Percentiles rank a stretch among this genome's conserved stretches.
phyloP scores from a whole-genome alignment of 2,888 invertebrate genomes.

The Caenorhabditis sp. region DNA sequence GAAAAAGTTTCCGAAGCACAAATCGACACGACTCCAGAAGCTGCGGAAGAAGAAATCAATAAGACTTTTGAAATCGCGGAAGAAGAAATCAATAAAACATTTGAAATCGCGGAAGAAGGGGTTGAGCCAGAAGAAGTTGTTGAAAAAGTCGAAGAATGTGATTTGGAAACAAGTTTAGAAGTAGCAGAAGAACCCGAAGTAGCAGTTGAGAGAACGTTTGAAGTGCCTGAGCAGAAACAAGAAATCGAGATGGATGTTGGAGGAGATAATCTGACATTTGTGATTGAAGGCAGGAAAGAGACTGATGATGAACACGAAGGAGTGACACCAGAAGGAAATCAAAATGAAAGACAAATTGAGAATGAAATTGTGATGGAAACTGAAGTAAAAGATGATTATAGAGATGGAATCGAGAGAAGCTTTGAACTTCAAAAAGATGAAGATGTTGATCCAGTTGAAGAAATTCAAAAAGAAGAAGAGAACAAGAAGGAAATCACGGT shows the following conservation, averaged over 20 bases:
- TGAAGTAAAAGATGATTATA: background rate
- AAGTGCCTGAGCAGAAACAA: background rate
- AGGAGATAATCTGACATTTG: background rate
- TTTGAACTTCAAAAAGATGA: conserved; percentile 6
- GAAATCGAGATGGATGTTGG: background rate
- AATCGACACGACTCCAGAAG: background rate
- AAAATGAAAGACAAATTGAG: background rate
- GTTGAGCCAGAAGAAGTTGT: background rate
- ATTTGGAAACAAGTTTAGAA: background rate
- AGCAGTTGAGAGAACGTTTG: background rate
- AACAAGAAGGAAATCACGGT: background rate
- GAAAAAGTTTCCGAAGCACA: background rate
- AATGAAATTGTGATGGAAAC: background rate
- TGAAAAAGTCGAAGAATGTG: background rate
- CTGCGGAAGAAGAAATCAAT: background rate
- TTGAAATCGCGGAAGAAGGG: background rate
- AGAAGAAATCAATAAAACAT: background rate
- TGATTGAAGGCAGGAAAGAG: background rate
- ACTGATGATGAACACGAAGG: background rate
- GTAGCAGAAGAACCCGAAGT: background rate
- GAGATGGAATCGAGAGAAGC: conserved; percentile 7
- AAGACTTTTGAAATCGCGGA: background rate
- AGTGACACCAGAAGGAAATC: background rate
- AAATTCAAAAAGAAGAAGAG: background rate
- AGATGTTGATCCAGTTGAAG: conserved; percentile 3